Evolutionary conservation across 92 coral and sea anemone genomes (phyloP).

Genomic region (Zoanthus solanderi): DNA sequence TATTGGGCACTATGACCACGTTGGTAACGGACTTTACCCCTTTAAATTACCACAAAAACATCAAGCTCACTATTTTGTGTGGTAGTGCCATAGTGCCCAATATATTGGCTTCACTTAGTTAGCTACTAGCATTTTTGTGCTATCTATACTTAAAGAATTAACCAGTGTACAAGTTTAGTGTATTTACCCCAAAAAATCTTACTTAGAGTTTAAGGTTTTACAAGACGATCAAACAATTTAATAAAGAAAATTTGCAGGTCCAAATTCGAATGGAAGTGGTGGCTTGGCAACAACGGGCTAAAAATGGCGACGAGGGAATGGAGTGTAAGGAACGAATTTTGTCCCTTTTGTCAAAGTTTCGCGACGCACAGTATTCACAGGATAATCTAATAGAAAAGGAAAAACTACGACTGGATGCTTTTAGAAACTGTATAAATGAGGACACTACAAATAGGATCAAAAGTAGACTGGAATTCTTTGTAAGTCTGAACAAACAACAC

Average conservation of each 20-base stretch:
- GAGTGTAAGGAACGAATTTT: conserved; percentile 91
- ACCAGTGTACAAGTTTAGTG: no score
- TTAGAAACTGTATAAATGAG: conserved; percentile 94
- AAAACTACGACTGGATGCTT: conserved; percentile 90
- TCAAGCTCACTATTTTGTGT: no score
- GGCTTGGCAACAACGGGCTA: conserved; percentile 86
- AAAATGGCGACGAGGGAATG: conserved; percentile 82
- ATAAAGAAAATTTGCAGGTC: conserved; percentile 52
- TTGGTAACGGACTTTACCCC: no score
- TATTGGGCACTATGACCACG: no score
- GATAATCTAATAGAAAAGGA: conserved; percentile 91
- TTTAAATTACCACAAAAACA: no score
- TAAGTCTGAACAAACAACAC: conserved; percentile 84
- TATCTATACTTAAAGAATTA: no score
- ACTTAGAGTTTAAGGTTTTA: neutral
- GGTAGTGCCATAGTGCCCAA: no score
- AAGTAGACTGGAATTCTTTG: conserved; percentile 89
- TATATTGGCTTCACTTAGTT: no score
- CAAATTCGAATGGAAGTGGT: conserved; percentile 90
- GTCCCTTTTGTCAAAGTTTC: conserved; percentile 81
- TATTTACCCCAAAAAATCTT: neutral
- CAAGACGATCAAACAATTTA: neutral
- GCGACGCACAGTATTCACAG: conserved; percentile 90
- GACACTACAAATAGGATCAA: conserved; percentile 94
- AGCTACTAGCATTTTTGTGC: no score